Evolutionary conservation across 2,113 vertebrate genomes (phyloP), one percentile per base, ranked within the genome.

Genomic region (Datnioides undecimradiatus): DNA sequence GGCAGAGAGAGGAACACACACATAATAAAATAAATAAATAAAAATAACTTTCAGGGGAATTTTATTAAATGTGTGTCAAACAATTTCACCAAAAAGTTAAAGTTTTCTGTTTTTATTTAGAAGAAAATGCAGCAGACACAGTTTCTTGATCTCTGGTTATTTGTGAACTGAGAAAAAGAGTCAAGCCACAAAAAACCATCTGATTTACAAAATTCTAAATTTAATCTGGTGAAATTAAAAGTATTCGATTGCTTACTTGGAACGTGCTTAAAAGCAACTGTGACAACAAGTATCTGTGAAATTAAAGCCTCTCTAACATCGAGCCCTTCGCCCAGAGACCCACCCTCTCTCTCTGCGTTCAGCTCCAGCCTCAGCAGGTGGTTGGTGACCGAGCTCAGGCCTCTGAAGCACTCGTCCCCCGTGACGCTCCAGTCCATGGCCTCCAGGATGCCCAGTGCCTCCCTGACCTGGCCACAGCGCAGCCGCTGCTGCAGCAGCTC

Each of bases 401-500:
- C 93, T 65, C 94, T 51, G 57, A 95, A 97, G 88, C 97, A 97
- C 59, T 94, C 94, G 2, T 80, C 94, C 52, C 96, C 97, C 92
- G 93, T 90, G 0, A 80, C 93, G 91, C 96, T 96, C 98, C 98
- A 99, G 91, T 97, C 96, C 97, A 99, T 96, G 88, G 96, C 94
- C 76, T 93, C 95, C 83, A 99, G 93, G 87, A 99, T 88, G 59
- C 93, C 95, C 81, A 99, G 80, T 0, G 98, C 97, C 68, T 96
- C 95, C 0, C 66, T 85, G 52, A 96, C 93, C 89, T 97, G 95
- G 5, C 94, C 93, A 1, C 93, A 95, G 55, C 91, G 90, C 84
- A 99, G 85, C 36, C 98, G 93, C 75, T 99, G 96, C 78, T 95
- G 95, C 79, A 98, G 93, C 60, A 99, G 80, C 83, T 97, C 96